These are phyloP conservation scores for Ichneumoninae sp. DNA, from an alignment of 2,888 invertebrate genomes.

Conservation along the genomic window DNA sequence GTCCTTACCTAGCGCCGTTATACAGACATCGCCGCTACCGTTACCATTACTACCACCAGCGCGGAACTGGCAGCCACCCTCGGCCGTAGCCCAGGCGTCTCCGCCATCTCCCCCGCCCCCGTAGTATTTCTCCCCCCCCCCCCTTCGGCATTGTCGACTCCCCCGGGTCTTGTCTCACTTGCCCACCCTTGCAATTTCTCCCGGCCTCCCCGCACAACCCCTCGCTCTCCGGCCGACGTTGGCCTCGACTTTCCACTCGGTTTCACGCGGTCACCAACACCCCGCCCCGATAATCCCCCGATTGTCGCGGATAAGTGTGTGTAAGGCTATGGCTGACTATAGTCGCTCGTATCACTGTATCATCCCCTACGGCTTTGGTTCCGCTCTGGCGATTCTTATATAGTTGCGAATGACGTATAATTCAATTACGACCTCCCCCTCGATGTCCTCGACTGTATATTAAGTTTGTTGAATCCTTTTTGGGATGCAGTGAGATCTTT, in stretches of 20 bases:
- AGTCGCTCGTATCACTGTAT: conserved; percentile 1
- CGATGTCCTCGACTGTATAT: background rate
- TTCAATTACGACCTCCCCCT: background rate
- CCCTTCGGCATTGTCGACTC: conserved; percentile 17
- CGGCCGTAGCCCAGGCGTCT: conserved; percentile 37
- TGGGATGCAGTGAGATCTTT: background rate
- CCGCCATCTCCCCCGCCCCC: too few relatives aligned
- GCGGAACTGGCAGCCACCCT: conserved; percentile 19
- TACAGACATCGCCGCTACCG: background rate
- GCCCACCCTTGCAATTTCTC: conserved; percentile 18
- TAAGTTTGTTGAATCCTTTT: too few relatives aligned
- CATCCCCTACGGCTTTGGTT: background rate
- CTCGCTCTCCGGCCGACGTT: conserved; percentile 21
- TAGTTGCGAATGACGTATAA: background rate
- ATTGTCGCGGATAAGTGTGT: conserved; percentile 9
- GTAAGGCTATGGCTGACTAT: background rate
- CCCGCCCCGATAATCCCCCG: conserved; percentile 47
- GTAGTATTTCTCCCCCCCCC: background rate
- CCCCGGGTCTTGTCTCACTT: conserved; percentile 36
- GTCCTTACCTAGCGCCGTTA: conserved; percentile 37
- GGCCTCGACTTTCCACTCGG: conserved; percentile 57
- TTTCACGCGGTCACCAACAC: conserved; percentile 55
- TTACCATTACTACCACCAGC: conserved; percentile 35
- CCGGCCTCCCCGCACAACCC: background rate
- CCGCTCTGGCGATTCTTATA: background rate